These are phyloP conservation scores for Microctenopoma steveboyesi DNA, from an alignment of 2,797 vertebrate species.

Conservation along the genomic window DNA sequence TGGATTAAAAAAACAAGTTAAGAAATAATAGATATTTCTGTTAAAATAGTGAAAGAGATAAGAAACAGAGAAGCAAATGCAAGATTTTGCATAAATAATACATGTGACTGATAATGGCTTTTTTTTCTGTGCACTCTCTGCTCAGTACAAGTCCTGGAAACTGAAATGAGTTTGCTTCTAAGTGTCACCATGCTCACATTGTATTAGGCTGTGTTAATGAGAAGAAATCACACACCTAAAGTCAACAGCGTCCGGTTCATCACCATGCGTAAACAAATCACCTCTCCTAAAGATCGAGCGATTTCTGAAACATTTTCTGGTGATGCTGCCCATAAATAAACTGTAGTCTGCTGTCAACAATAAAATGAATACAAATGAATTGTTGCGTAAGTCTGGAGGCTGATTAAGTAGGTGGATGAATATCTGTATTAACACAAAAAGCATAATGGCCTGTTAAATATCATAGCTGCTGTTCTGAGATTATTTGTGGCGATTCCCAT, in stretches of 20 bases:
- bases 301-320: not conserved
- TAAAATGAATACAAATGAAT: not conserved
- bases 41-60: conserved; percentile 17
- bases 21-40: conserved; percentile 30
- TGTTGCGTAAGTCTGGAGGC: not conserved
- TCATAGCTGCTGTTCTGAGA: conserved; percentile 26
- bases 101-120: conserved; percentile 59
- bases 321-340: not conserved
- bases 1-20: conserved; percentile 13
- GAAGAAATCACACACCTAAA: conserved; percentile 18
- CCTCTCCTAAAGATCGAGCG: not conserved
- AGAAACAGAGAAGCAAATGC: conserved; percentile 4
- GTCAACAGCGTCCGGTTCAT: conserved; percentile 23
- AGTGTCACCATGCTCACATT: conserved; percentile 13
- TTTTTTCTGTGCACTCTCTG: conserved; percentile 54
- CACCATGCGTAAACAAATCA: conserved; percentile 19
- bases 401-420: conserved; percentile 36
- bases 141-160: conserved; percentile 30
- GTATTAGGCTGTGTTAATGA: conserved; percentile 27
- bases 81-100: conserved; percentile 60
- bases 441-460: conserved; percentile 20
- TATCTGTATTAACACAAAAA: conserved; percentile 3
- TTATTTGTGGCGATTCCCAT: conserved; percentile 2
- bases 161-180: conserved; percentile 56
- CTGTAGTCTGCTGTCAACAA: not conserved